Base-by-base conservation (phyloP, 2,113 vertebrate species). In the Donacobius atricapilla region DNA sequence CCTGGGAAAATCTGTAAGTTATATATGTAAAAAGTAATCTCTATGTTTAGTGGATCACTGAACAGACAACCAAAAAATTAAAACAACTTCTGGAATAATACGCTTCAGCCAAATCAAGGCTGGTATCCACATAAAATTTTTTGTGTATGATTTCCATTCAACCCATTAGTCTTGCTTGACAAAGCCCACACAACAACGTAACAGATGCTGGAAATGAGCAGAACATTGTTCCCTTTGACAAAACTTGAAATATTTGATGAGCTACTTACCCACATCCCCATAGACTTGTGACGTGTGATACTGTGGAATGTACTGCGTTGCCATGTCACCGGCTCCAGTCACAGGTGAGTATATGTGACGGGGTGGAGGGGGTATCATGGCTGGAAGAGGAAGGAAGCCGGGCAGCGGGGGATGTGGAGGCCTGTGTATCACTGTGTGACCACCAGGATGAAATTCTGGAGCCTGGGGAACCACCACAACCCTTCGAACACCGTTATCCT, bases 401-500 rank as follows among this genome's bases (percentile, higher is more conserved):
- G 99, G 98, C 94, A 99, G 97, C 81, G 99, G 99, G 97, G 99
- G 98, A 90, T 99, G 99, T 20, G 99, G 98, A 61, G 99, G 98
- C 90, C 99, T 98, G 95, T 99, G 99, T 89, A 99, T 98, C 89
- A 99, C 99, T 69, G 99, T 97, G 90, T 99, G 99, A 73, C 98
- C 98, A 87, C 98, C 98, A 64, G 99, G 99, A 97, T 99, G 99
- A 97, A 99, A 99, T 93, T 99, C 99, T 94, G 99, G 98, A 95
- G 98, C 97, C 97, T 99, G 99, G 96, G 99, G 99, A 98, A 99
- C 98, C 96, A 99, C 99, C 98, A 99, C 98, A 95, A 99, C 99
- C 97, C 99, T 98, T 91, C 99, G 98, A 96, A 99, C 99, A 94
- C 99, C 99, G 42, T 99, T 99, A 96, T 99, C 99, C 97, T 99